Evolutionary conservation across 2,113 vertebrate species (phyloP), one percentile per base, ranked within the genome.

Genomic region (Pavo muticus): DNA sequence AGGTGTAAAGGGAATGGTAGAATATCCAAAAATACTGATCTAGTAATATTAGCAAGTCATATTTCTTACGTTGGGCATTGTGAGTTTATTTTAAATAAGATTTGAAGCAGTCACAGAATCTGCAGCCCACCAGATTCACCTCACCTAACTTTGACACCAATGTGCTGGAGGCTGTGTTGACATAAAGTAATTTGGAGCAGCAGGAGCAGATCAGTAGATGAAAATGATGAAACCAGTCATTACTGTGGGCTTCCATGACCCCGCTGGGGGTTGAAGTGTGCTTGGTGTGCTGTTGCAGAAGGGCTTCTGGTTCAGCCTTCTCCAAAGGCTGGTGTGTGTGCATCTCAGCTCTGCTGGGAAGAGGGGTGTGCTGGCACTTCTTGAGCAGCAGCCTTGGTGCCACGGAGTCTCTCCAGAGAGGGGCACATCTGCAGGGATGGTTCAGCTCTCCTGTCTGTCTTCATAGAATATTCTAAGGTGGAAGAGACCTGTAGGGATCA

Each of bases 261-360:
- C 48, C 0, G 0, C 5, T 69, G 42, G 15, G 11, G 2, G 39
- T 14, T 79, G 52, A 15, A 56, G 8, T 27, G 20, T 7, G 2
- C 68, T 82, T 83, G n/a, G 12, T 50, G 32, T 57, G 59, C 21
- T 11, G 5, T 29, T 90, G 67, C 35, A 75, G 63, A 32, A 21
- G 24, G 32, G 14, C 15, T 87, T 91, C 30, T 81, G 65, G 39
- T 82, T 77, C 74, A 54, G 11, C 16, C 91, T 84, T 9, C 14
- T 79, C 27, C 52, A 87, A 30, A 45, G 84, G 24, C 39, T 4
- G 18, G 3, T 71, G 78, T 63, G 14, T 0, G 0, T 54, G 30
- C 5, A 14, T n/a, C 24, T 0, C 0, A 1, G 11, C n/a, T 75
- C 23, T 42, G 12, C 21, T 54, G 32, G 45, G 52, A 63, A 5